Conservation (phyloP, 2,113 vertebrate species). For the Lethenteron reissneri region DNA sequence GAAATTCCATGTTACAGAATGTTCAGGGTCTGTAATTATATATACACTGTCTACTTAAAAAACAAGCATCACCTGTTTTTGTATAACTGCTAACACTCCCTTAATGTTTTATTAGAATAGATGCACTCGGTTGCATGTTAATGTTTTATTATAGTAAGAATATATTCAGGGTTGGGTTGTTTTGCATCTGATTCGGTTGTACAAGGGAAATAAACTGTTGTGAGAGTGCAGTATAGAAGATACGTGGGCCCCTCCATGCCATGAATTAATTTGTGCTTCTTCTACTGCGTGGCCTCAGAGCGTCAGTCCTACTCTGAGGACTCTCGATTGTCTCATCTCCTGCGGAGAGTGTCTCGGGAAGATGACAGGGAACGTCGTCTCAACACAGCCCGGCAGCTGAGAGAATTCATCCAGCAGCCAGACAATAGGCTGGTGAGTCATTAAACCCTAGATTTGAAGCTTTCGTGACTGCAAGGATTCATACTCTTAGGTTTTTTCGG, state of each 20-base stretch:
- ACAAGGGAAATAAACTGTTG: background rate
- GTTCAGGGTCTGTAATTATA: background rate
- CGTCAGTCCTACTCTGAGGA: slow-evolving; percentile 94
- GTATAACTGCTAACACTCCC: no score
- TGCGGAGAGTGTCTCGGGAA: slow-evolving; percentile 92
- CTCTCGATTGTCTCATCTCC: slow-evolving; percentile 97
- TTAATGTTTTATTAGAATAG: no score
- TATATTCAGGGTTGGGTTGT: background rate
- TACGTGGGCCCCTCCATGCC: slow-evolving; percentile 9
- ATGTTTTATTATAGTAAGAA: background rate
- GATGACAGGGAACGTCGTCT: slow-evolving; percentile 97
- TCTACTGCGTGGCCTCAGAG: slow-evolving; percentile 24
- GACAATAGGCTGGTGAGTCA: slow-evolving; percentile 80
- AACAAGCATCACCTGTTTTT: no score
- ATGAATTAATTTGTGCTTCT: no score
- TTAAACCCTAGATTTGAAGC: background rate
- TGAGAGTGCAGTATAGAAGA: background rate
- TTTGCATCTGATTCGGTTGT: background rate
- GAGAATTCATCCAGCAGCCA: slow-evolving; percentile 86
- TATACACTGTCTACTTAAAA: background rate
- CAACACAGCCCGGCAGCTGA: slow-evolving; percentile 89
- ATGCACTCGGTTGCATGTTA: background rate
- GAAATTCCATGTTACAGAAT: background rate
- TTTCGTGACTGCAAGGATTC: background rate
- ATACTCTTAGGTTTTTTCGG: no score